Base-by-base conservation (phyloP, 2,888 invertebrate genomes). In the Tyria jacobaeae region DNA sequence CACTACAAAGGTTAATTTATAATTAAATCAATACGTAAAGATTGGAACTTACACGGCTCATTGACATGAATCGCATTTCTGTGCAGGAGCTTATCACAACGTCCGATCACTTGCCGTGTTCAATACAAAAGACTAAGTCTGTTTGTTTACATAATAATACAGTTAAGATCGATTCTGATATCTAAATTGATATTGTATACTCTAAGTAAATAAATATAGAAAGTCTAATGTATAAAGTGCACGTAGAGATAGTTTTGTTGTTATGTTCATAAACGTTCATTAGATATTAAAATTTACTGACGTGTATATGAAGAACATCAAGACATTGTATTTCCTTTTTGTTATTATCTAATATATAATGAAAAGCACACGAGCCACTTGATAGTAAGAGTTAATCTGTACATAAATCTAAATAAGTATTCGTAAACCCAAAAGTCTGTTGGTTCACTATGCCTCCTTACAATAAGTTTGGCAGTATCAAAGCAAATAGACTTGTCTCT, bases 91-190 rank as follows among this genome's bases (percentile, higher is more conserved):
- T 73, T 76, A 76, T 76, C 75, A 49, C 31, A 44, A 69, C 59
- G 64, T 69, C 68, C 66, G 62, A 76, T 76, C 77, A 51, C 60
- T 57, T 74, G 52, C 21, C 59, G 59, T 57, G 65, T 64, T 68
- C 62, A 47, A 52, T 44, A 73, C 64, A 64, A 64, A 70, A 65
- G 57, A 60, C 51, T 50, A 61, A 70, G 41, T 59, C 67, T 58
- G 65, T 71, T 73, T 73, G 70, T 75, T 75, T 71, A 71, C 71
- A 71, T 76, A 76, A 76, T 69, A 71, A 60, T 73, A 64, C 64
- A 60, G 64, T 74, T 73, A 61, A 66, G 57, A 65, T 73, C 55
- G 62, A 60, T 65, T 74, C 39, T 12, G 59, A 65, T 70, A 60
- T 58, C 53, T 57, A 31, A 64, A 60, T 54, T 41, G 68, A 70